Base-by-base conservation (phyloP, 2,797 vertebrate species). In the Loris lydekkerianus region DNA sequence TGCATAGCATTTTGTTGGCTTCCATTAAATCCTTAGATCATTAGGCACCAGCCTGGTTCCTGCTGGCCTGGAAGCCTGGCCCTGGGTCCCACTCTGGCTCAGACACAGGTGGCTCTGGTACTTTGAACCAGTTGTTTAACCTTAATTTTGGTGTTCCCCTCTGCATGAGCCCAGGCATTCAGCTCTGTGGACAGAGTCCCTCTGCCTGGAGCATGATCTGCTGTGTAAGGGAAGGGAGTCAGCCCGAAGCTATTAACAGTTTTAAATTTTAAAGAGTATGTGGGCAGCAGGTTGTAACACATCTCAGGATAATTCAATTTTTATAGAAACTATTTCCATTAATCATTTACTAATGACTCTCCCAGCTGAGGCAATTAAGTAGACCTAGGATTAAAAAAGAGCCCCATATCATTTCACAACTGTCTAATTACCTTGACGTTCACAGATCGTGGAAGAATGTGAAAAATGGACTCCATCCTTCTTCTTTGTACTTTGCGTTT, bases 321-420 rank as follows among this genome's bases (percentile, higher is more conserved):
- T 95, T 94, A 92, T 46, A 72, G 92, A 93, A 90, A 77, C 81
- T 75, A 43, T 93, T 65, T 70, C 40, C 93, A 93, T 95, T 95
- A 90, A 96, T 96, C 94, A 88, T 91, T 93, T 89, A 93, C 87
- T 96, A 95, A 96, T 37, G 81, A 92, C 73, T 94, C 93, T 91
- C 92, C 86, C 91, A 93, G 72, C 49, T 10, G 58, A 90, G 63
- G 46, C 88, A 90, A 93, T 94, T 96, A 97, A 96, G 58, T 87
- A 87, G 67, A 90, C 7, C 58, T 83, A 90, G 63, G 84, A 77
- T 96, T 94, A 10, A 72, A 93, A 86, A 94, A 61, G 43, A 67
- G 69, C 2, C 69, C 29, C 9, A 29, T 46, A 63, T 76, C 37
- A 91, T 89, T 93, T 96, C 76, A 61, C 81, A n/a, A 82, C 72